Conservation (phyloP, 2,797 vertebrate genomes). For the Tenualosa thibaudeaui region DNA sequence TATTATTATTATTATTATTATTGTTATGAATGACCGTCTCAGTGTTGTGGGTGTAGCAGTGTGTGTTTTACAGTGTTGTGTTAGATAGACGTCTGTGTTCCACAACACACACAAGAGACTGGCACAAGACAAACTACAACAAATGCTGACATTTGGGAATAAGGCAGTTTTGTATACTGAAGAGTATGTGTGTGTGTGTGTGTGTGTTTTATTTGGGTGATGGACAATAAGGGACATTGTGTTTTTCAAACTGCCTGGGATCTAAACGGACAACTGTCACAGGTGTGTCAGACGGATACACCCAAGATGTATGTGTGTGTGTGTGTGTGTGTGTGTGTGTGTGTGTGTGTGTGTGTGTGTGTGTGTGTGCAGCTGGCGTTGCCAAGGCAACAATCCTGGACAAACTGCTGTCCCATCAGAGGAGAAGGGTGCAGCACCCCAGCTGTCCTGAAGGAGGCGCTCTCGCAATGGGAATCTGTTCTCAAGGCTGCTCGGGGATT, state of each 20-base stretch:
- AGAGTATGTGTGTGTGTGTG: background rate
- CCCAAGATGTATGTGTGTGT: background rate
- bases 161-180: constrained; percentile 21
- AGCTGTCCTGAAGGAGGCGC: background rate
- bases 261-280: background rate
- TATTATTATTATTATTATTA: too few relatives aligned
- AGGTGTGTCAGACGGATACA: background rate
- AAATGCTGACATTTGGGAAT: background rate
- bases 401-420: background rate
- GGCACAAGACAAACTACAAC: constrained; percentile 15
- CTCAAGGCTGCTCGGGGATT: background rate
- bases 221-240: background rate
- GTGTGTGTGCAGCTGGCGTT: background rate
- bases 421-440: background rate
- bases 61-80: constrained; percentile 70
- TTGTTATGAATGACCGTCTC: constrained; percentile 70
- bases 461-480: background rate
- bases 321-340: too few relatives aligned
- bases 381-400: background rate
- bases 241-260: too few relatives aligned
- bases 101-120: constrained; percentile 31
- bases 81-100: constrained; percentile 54
- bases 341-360: too few relatives aligned
- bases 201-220: background rate
- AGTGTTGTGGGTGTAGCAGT: constrained; percentile 71